Evolutionary conservation across 2,797 vertebrate genomes (phyloP), one percentile per base, ranked within the genome.

Genomic region (Brachyrhaphis roseni): DNA sequence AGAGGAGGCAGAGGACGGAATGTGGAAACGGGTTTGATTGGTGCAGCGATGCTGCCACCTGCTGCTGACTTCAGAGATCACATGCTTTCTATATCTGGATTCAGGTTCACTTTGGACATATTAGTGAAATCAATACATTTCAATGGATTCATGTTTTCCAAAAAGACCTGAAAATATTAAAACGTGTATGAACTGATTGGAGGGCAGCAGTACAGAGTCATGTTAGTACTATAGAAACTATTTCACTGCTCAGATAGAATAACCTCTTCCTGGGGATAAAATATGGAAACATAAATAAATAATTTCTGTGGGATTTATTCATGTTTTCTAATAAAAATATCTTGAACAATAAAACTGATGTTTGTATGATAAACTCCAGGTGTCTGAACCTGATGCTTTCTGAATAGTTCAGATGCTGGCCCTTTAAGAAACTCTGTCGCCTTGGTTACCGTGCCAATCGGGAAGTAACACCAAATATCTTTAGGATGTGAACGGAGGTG

Each of bases 381-480:
- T 15, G 36, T 34, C 16, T 10, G 57, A 59, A 31, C 41, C 36
- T 18, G 23, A 26, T 26, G 34, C 6, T 39, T 16, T 15, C 6
- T 8, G 15, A 18, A 7, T 4, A 5, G n/a, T 53, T 39, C 7
- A 8, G 68, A 51, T 82, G 77, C 85, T 85, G 85, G 80, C 84
- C 81, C 90, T 92, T 93, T 93, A 92, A 92, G 83, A 86, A 46
- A n/a, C 62, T 1, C 39, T 0, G 90, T 90, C 78, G 66, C 85
- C 87, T 1, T 83, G 87, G 91, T 88, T 11, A 91, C 91, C 80
- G 90, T 89, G 12, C 89, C 90, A 78, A 6, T 1, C 84, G 13
- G 89, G 83, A 86, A 85, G 82, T 78, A 20, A 11, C 47, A 0
- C 46, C 3, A n/a, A 23, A 36, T 0, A 5, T 10, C 55, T 18